A percentile compares a stretch with the other conserved stretches of the same genome.
Conservation (phyloP, 2,113 vertebrate genomes). For the Anguilla rostrata region DNA sequence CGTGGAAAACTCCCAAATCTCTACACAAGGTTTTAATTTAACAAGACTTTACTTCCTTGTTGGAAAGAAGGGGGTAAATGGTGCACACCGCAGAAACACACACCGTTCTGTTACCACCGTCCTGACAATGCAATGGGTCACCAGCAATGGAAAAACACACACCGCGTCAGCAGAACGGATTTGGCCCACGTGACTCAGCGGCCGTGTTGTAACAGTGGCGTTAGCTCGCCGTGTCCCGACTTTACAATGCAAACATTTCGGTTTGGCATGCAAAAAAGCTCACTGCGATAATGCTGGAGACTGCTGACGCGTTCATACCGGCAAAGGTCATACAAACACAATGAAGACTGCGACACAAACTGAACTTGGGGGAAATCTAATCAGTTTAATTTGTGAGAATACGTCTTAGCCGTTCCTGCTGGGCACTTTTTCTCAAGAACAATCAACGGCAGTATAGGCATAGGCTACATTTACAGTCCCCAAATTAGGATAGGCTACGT, state of each 20-base stretch:
- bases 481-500: too few relatives aligned
- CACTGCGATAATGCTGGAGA: constrained; percentile 6
- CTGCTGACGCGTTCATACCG: constrained; percentile 6
- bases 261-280: constrained; percentile 15
- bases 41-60: background rate
- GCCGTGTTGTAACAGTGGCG: background rate
- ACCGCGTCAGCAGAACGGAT: constrained; percentile 2
- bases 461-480: too few relatives aligned
- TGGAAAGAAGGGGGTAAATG: background rate
- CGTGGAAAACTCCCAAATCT: background rate
- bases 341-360: background rate
- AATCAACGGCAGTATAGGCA: background rate
- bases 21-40: background rate
- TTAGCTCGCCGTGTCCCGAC: background rate
- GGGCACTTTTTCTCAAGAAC: background rate
- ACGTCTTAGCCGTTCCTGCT: background rate
- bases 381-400: background rate
- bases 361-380: background rate
- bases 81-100: background rate
- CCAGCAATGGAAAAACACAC: constrained; percentile 22
- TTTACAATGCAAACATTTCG: constrained; percentile 19
- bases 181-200: background rate
- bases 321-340: background rate
- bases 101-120: background rate
- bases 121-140: background rate